A percentile compares a stretch with the other conserved stretches of the same genome.
Conservation (phyloP, 2,113 vertebrate genomes). For the Oncorhynchus mykiss region DNA sequence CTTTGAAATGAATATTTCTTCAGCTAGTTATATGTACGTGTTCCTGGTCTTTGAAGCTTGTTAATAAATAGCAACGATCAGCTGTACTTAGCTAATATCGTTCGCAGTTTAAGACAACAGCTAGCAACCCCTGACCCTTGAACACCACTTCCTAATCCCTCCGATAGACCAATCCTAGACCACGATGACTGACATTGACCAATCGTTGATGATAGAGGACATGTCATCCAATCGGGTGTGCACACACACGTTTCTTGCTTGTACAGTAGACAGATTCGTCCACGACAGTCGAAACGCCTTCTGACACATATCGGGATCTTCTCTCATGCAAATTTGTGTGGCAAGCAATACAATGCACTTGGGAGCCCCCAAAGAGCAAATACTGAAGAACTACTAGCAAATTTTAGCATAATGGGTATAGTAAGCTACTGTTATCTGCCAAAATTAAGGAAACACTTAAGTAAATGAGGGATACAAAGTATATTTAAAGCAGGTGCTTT, state of each 20-base stretch:
- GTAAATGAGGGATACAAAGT: no score
- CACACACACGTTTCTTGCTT: constrained; percentile 67
- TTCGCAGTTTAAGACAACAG: constrained; percentile 10
- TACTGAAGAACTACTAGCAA: no score
- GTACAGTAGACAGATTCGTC: constrained; percentile 39
- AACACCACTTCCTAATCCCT: constrained; percentile 58
- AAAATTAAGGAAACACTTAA: no score
- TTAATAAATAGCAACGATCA: not conserved
- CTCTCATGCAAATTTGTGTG: no score
- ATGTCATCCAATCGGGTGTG: constrained; percentile 62
- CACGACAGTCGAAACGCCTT: constrained; percentile 56
- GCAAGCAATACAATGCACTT: no score
- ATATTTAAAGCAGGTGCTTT: no score
- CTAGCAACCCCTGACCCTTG: constrained; percentile 46
- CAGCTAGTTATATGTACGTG: not conserved
- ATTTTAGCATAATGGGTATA: no score
- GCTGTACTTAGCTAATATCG: not conserved
- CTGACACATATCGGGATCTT: not conserved
- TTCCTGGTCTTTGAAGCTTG: not conserved
- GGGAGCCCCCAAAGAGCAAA: no score
- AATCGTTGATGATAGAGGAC: constrained; percentile 42
- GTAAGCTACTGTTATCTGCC: no score
- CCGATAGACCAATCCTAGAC: constrained; percentile 56
- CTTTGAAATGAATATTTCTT: no score
- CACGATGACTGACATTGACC: constrained; percentile 38